These are phyloP conservation scores for Tipula lateralis DNA, from an alignment of 2,888 invertebrate genomes.

Conservation along the genomic window DNA sequence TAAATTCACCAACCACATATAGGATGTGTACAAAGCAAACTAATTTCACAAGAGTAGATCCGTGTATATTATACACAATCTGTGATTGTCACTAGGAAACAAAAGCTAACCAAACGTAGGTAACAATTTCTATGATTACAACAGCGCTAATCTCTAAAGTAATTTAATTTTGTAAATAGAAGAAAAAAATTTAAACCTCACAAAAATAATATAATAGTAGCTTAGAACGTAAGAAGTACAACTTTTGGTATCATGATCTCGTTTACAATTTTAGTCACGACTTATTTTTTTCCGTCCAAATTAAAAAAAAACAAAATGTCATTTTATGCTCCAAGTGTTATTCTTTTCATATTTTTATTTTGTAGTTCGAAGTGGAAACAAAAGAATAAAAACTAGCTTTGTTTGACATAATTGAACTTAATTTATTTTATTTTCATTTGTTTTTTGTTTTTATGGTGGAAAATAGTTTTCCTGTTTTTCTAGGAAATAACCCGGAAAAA, in stretches of 20 bases:
- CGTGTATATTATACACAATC: too few species aligned
- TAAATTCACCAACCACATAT: too few species aligned
- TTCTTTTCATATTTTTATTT: neutral
- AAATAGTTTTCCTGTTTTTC: neutral
- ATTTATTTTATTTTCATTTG: neutral
- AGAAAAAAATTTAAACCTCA: neutral
- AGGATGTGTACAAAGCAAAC: too few species aligned
- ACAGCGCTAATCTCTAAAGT: neutral
- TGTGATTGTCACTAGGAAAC: neutral
- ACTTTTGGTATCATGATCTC: constrained; percentile 2
- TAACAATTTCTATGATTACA: neutral
- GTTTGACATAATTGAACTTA: neutral
- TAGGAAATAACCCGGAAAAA: neutral
- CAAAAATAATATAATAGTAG: neutral
- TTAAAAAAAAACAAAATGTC: constrained; percentile 5
- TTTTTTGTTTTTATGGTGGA: neutral
- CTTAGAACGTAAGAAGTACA: neutral
- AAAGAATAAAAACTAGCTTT: constrained; percentile 2
- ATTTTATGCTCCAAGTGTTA: neutral
- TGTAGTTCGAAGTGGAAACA: neutral
- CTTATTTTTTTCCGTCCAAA: neutral
- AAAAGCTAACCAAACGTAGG: neutral
- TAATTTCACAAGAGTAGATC: too few species aligned
- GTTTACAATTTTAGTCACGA: neutral
- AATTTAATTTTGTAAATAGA: neutral